phyloP scores from a whole-genome alignment of 2,113 vertebrate genomes.

The Ochotona curzoniae region DNA sequence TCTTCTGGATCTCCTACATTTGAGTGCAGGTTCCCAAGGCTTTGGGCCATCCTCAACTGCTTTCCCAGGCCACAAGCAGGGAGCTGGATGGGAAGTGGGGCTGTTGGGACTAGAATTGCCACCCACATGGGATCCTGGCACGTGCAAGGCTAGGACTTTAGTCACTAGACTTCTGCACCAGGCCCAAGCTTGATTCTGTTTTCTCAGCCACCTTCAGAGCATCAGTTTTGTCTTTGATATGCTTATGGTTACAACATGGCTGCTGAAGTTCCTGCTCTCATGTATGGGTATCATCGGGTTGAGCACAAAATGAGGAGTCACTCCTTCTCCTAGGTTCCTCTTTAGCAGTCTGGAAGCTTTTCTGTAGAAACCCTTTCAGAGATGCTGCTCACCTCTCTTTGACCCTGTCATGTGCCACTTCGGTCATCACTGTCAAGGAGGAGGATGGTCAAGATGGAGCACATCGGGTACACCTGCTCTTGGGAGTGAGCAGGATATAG shows the following conservation, averaged over 20 bases:
- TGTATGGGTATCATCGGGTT: not conserved
- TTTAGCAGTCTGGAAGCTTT: not conserved
- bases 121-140: no score
- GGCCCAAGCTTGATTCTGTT: not conserved
- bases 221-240: slow-evolving; percentile 21
- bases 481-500: no score
- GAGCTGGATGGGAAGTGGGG: no score
- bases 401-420: not conserved
- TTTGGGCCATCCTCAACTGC: no score
- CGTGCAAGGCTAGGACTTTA: no score
- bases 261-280: slow-evolving; percentile 48
- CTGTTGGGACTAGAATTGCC: no score
- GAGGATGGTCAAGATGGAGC: no score
- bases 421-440: not conserved
- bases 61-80: no score
- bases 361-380: not conserved
- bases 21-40: no score
- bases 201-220: not conserved
- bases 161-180: no score
- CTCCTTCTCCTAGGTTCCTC: not conserved
- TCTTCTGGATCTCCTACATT: no score
- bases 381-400: not conserved
- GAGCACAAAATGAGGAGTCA: not conserved
- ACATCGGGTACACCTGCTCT: no score
- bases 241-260: slow-evolving; percentile 43